Evolutionary conservation across 2,113 vertebrate genomes (phyloP).

Genomic region (Hipposideros armiger): DNA sequence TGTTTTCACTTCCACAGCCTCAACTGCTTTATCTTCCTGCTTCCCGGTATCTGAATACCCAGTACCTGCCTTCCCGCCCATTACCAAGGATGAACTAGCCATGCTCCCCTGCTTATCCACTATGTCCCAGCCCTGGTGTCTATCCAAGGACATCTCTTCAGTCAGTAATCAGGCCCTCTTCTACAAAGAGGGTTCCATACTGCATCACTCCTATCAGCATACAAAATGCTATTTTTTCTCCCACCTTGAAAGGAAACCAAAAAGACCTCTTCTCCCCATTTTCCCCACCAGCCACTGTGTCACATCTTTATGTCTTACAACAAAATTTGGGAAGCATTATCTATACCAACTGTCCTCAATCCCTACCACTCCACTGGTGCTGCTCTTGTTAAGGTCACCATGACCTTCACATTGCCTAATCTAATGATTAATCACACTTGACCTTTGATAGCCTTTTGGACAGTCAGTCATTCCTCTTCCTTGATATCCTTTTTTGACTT

Average conservation of each 20-base stretch:
- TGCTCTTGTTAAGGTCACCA: not conserved
- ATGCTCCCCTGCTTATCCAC: accelerated
- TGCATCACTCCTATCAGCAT: not conserved
- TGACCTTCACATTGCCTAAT: not conserved
- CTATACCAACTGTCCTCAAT: too few species aligned
- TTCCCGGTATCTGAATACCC: not conserved
- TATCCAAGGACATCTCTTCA: not conserved
- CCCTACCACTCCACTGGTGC: not conserved
- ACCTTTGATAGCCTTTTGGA: not conserved
- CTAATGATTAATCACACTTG: not conserved
- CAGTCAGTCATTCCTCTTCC: not conserved
- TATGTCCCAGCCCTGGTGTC: not conserved
- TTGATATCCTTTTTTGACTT: too few species aligned
- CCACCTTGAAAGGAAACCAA: not conserved
- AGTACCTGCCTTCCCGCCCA: too few species aligned
- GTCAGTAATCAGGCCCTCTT: not conserved
- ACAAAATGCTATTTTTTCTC: not conserved
- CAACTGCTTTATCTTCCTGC: not conserved
- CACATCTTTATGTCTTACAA: not conserved
- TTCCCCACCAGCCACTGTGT: too few species aligned
- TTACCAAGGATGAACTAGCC: not conserved
- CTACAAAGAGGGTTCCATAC: not conserved
- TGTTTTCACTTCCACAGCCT: not conserved
- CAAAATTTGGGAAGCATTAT: accelerated
- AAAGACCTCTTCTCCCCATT: not conserved